Percentiles rank a stretch among this genome's conserved stretches.
Conservation (phyloP, 2,113 vertebrate species). For the Himantopus leucocephalus region DNA sequence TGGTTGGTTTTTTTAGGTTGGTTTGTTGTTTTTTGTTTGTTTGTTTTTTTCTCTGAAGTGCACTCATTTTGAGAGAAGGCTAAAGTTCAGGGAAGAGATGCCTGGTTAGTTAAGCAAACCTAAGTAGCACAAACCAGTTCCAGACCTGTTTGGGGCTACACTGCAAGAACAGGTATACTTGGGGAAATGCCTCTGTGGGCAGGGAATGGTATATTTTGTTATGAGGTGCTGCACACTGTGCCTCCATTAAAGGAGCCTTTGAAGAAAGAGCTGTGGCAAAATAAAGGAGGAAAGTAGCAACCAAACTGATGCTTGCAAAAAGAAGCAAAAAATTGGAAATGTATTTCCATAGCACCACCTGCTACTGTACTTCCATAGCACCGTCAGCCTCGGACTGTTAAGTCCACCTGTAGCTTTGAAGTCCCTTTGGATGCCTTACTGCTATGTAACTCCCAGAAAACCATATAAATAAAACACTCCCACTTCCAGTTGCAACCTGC, state of each 20-base stretch:
- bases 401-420: not conserved
- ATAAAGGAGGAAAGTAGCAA: not conserved
- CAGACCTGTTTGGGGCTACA: not conserved
- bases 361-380: not conserved
- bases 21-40: not conserved
- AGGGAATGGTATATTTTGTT: not conserved
- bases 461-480: not conserved
- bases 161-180: not conserved
- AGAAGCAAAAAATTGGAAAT: not conserved
- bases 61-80: not conserved
- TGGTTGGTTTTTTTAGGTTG: not conserved
- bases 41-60: not conserved
- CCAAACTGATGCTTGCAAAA: not conserved
- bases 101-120: not conserved
- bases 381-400: not conserved
- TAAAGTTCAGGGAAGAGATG: not conserved
- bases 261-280: not conserved
- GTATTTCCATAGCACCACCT: not conserved
- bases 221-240: not conserved
- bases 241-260: not conserved
- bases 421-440: not conserved
- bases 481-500: constrained; percentile 8
- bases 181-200: not conserved
- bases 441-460: not conserved
- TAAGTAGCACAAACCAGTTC: not conserved